A percentile compares a stretch with the other conserved stretches of the same genome.
Evolutionary conservation across 1,140 invertebrate genomes (phyloP).

Genomic region (Diprion similis): DNA sequence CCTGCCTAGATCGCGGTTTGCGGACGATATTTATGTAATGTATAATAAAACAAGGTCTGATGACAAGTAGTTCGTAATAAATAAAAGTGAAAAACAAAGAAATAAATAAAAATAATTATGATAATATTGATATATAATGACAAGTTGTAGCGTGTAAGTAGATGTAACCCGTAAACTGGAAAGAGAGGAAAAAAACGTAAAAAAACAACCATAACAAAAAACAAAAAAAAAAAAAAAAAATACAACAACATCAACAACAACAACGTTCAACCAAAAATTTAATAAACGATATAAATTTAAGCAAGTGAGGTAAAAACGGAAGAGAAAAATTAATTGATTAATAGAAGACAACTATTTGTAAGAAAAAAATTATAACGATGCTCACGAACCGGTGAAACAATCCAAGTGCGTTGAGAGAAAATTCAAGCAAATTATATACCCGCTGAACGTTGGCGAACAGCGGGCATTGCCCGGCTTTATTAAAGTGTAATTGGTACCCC

Average conservation of each 20-base stretch:
- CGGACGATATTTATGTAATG: not conserved
- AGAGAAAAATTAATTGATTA: slow-evolving; percentile 27
- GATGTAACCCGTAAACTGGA: slow-evolving; percentile 11
- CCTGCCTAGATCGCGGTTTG: too few species aligned
- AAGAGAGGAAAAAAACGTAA: not conserved
- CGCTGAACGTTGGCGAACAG: not conserved
- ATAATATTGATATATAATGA: slow-evolving; percentile 7
- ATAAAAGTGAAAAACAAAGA: not conserved
- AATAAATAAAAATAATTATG: not conserved
- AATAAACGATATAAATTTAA: slow-evolving; percentile 31
- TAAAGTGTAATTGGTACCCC: not conserved
- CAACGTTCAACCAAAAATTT: slow-evolving; percentile 14
- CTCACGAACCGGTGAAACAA: slow-evolving; percentile 24
- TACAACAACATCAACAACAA: slow-evolving; percentile 1
- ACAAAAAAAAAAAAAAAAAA: slow-evolving; percentile 11
- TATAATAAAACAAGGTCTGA: not conserved
- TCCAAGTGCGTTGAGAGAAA: slow-evolving; percentile 12
- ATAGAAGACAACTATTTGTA: slow-evolving; percentile 23
- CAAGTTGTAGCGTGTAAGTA: not conserved
- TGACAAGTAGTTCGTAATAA: not conserved
- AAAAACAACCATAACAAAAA: slow-evolving; percentile 5
- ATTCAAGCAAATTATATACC: not conserved
- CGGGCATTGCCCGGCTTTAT: not conserved
- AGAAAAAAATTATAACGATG: slow-evolving; percentile 22
- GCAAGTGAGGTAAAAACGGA: slow-evolving; percentile 21